A percentile compares a stretch with the other conserved stretches of the same genome.
These are phyloP conservation scores for Galeruca laticollis DNA, from an alignment of 2,888 invertebrate genomes.

Conservation along the genomic window DNA sequence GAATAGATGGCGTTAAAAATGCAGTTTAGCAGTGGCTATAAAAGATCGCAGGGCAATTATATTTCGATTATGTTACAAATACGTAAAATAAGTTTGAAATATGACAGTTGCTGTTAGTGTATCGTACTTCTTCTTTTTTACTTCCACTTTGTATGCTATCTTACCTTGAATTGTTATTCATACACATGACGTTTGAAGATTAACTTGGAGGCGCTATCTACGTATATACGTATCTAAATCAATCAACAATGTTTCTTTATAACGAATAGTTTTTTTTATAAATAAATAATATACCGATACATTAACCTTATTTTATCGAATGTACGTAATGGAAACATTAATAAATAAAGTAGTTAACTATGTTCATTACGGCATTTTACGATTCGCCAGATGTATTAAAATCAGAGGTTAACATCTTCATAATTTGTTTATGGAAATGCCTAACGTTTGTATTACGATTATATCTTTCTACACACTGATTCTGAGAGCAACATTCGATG, in stretches of 20 bases:
- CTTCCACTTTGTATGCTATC: no score
- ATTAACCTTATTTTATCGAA: conserved; percentile 2
- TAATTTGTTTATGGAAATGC: conserved; percentile 30
- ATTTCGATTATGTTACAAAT: no score
- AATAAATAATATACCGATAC: not conserved
- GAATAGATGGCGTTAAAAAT: no score
- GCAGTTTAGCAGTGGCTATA: no score
- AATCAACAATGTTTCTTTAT: not conserved
- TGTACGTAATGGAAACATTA: conserved; percentile 2
- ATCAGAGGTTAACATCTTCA: conserved; percentile 22
- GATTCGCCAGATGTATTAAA: conserved; percentile 18
- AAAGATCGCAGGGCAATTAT: no score
- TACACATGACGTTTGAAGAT: not conserved
- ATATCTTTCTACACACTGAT: conserved; percentile 28
- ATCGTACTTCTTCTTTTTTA: no score
- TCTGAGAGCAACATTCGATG: not conserved
- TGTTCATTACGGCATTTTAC: conserved; percentile 8
- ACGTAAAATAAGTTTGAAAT: no score
- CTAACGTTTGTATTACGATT: conserved; percentile 30
- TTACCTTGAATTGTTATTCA: no score
- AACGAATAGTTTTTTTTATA: not conserved
- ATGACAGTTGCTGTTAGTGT: no score
- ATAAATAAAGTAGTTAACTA: conserved; percentile 12
- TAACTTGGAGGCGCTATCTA: not conserved
- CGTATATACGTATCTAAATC: not conserved